These are phyloP conservation scores for Tipula confusa DNA, from an alignment of 2,888 invertebrate species.

Conservation along the genomic window DNA sequence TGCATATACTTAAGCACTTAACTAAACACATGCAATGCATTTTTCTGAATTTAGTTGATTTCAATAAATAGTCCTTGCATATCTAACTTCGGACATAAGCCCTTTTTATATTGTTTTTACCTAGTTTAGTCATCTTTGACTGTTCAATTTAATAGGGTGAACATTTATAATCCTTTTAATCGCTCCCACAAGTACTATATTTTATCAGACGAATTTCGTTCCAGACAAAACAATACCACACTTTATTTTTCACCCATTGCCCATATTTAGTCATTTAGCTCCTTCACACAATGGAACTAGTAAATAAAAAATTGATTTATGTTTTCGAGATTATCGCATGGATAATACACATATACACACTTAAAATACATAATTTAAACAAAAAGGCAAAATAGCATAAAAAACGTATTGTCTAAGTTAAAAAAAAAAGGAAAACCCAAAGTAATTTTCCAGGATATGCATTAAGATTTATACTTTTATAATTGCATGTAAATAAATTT, in stretches of 20 bases:
- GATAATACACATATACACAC: neutral
- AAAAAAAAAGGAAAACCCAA: neutral
- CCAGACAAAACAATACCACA: neutral
- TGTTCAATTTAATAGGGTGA: no score
- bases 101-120: no score
- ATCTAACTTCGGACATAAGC: no score
- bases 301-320: neutral
- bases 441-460: conserved; percentile 3
- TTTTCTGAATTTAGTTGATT: no score
- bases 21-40: no score
- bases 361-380: neutral
- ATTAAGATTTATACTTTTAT: conserved; percentile 14
- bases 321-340: neutral
- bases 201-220: neutral
- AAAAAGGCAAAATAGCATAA: neutral
- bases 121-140: no score
- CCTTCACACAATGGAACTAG: neutral
- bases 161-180: no score
- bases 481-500: conserved; percentile 15
- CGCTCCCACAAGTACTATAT: no score
- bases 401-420: neutral
- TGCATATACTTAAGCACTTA: no score
- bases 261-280: neutral
- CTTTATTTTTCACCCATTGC: neutral
- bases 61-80: no score